Base-by-base conservation (phyloP, 2,888 invertebrate genomes). In the Gastracanthus pulcherrimus region DNA sequence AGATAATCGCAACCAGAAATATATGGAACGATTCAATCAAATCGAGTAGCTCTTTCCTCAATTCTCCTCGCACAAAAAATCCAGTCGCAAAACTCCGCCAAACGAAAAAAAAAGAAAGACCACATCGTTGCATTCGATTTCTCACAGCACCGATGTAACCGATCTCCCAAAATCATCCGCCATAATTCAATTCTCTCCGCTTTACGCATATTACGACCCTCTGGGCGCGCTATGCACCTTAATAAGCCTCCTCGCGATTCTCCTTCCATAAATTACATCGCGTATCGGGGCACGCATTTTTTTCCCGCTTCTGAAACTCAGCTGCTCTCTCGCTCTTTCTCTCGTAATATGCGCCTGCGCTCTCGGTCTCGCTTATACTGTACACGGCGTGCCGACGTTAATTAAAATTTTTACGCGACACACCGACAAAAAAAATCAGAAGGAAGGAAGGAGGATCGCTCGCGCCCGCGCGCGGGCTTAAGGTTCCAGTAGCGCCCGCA, bases 371-470 rank as follows among this genome's bases (percentile, higher is more conserved):
- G 45, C n/a, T n/a, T n/a, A n/a, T n/a, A n/a, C n/a, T n/a, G n/a
- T n/a, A n/a, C n/a, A n/a, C n/a, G n/a, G n/a, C n/a, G n/a, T n/a
- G 51, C 36, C 62, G 72, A 36, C 83, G 81, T 83, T 82, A 81
- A 83, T 83, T 83, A 83, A 82, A 83, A 83, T 83, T 83, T 80
- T 81, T 83, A 82, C 83, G 83, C 45, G 81, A 79, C 78, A 51
- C 51, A n/a, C 45, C 45, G 45, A 5, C 11, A n/a, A 41, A 62
- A 60, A 58, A 48, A 75, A 60, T 23, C 7, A 67, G 60, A 60
- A 72, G 51, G 38, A 66, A n/a, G 70, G 36, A 26, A 36, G n/a
- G 16, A 19, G 6, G 23, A 31, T 31, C 31, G 45, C 13, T n/a
- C 51, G 48, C 34, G 55, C 23, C 41, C 36, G n/a, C 29, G 16